phyloP scores from a whole-genome alignment of 2,888 invertebrate species.

The Lasioglossum leucozonium region DNA sequence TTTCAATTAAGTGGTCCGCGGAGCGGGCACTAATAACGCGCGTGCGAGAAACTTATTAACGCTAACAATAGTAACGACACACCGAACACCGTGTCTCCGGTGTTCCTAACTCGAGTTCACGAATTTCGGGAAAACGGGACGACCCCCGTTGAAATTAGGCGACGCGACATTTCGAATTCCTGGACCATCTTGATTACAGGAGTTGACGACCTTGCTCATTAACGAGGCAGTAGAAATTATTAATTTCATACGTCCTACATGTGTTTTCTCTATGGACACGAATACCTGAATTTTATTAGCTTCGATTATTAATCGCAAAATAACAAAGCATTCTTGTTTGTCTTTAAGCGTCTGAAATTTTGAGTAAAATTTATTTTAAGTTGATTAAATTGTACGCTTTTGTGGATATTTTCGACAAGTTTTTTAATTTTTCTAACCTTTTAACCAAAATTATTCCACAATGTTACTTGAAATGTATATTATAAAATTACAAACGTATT shows the following conservation, averaged over 20 bases:
- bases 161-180: background rate
- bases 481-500: background rate
- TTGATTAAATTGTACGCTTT: no score
- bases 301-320: background rate
- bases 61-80: slow-evolving; percentile 7
- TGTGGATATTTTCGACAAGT: no score
- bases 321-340: background rate
- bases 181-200: background rate
- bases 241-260: background rate
- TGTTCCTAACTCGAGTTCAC: slow-evolving; percentile 40
- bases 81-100: slow-evolving; percentile 19
- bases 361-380: background rate
- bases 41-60: slow-evolving; percentile 35
- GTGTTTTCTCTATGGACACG: background rate
- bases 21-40: background rate
- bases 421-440: background rate
- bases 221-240: background rate
- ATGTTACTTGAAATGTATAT: background rate
- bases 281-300: background rate
- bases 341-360: background rate
- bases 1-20: slow-evolving; percentile 21
- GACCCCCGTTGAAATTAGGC: background rate
- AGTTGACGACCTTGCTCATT: background rate
- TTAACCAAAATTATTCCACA: background rate
- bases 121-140: slow-evolving; percentile 23